Base-by-base conservation (phyloP, 2,888 invertebrate genomes). In the Imbricaverruca yamaguchii region DNA sequence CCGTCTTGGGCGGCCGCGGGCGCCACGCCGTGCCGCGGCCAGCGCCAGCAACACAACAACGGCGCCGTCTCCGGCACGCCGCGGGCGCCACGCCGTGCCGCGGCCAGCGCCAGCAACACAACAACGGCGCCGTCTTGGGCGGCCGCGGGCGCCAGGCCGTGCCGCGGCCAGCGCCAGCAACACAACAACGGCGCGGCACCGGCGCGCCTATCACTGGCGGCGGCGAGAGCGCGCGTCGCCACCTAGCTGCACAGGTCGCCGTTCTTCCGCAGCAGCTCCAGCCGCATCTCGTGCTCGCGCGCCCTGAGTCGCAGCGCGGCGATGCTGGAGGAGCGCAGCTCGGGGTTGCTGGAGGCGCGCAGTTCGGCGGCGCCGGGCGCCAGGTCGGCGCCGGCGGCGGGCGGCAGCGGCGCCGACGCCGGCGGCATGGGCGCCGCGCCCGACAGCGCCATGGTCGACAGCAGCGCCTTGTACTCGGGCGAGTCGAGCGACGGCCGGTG, bases 261-360 rank as follows among this genome's bases (percentile, higher is more conserved):
- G 79, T 23, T 61, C 85, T 94, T 93, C 81, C 94, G 90, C 81
- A 94, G 87, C 90, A 94, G 92, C 87, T 94, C 95, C 85, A 95
- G 89, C 86, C 94, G 91, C 80, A 95, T 88, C 87, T 96, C 95
- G 87, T 96, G 95, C 87, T 96, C 96, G 81, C 96, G 90, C 0
- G 96, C 96, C 85, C 95, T 95, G 85, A 95, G 90, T 84, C 96
- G 89, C 67, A 96, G 81, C 80, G 82, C 83, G 11, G 83, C 83
- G 79, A 83, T 83, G 63, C 83, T 83, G 57, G 83, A 83, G 15
- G 83, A 82, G 59, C 83, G 81, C 21, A 83, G 81, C 61, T 83
- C 83, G 23, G 79, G 79, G 23, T 23, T 57, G 65, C 63, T 83
- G 83, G 6, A 80, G 81, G 39, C 81, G 82, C 18, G 81, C 81